Percentiles rank a stretch among this genome's conserved stretches.
Conservation (phyloP, 1,140 invertebrate genomes). For the Drosophila lacteicornis region DNA sequence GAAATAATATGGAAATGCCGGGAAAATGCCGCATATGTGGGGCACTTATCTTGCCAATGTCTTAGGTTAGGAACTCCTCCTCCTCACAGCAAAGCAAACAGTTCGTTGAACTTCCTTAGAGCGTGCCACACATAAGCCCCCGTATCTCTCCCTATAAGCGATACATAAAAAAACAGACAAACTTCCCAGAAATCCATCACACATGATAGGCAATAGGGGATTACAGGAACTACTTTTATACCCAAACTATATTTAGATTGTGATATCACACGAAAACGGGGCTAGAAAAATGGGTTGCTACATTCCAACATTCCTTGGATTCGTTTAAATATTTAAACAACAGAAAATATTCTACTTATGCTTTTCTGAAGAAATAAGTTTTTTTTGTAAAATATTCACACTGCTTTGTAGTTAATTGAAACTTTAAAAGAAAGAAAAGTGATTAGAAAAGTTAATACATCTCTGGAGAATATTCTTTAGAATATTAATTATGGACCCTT, state of each 20-base stretch:
- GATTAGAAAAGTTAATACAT: not conserved
- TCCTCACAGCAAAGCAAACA: slow-evolving; percentile 50
- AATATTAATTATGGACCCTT: not conserved
- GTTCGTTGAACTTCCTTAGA: slow-evolving; percentile 77
- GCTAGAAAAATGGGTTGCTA: slow-evolving; percentile 14
- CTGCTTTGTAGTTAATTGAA: not conserved
- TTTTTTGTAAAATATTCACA: not conserved
- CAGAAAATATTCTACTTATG: not conserved
- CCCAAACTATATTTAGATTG: slow-evolving; percentile 31
- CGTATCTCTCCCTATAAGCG: slow-evolving; percentile 15
- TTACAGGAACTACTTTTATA: slow-evolving; percentile 44
- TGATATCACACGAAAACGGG: slow-evolving; percentile 12
- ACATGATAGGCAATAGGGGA: slow-evolving; percentile 40
- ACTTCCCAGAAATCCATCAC: slow-evolving; percentile 51
- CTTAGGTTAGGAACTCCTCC: slow-evolving; percentile 56
- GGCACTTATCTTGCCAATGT: slow-evolving; percentile 67
- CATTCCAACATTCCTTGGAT: slow-evolving; percentile 11
- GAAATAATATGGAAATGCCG: slow-evolving; percentile 32
- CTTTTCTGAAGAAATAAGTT: not conserved
- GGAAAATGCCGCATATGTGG: slow-evolving; percentile 64
- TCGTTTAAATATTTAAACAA: slow-evolving; percentile 20
- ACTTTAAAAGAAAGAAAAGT: not conserved
- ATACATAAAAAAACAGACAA: slow-evolving; percentile 13
- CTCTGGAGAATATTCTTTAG: too few relatives aligned
- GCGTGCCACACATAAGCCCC: slow-evolving; percentile 57